A percentile compares a stretch with the other conserved stretches of the same genome.
Evolutionary conservation across 37 sponge, comb jelly and placozoan genomes (phyloP).

Genomic region (Cliona cf. orientalis): DNA sequence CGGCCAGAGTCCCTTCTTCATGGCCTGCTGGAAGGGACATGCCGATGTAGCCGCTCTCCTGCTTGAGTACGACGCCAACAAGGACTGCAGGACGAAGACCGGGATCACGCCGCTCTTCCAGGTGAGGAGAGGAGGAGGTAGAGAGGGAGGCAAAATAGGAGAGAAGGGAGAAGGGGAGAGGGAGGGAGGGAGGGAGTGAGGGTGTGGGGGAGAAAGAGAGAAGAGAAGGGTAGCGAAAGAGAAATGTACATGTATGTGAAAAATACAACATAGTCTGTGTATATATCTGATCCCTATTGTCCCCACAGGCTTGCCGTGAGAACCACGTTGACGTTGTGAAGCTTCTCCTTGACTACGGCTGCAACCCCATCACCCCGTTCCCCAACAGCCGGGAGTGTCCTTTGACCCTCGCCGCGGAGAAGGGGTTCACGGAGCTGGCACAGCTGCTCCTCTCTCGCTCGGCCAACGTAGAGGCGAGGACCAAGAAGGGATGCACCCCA

Average conservation of each 20-base stretch:
- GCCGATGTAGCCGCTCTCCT: conserved; percentile 90
- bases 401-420: conserved; percentile 95
- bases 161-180: conserved; percentile 1
- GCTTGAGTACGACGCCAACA: conserved; percentile 89
- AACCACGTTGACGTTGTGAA: conserved; percentile 96
- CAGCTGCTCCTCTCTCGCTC: conserved; percentile 82
- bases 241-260: not conserved
- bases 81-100: conserved; percentile 96
- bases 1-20: conserved; percentile 98
- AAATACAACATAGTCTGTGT: not conserved
- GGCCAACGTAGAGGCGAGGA: conserved; percentile 89
- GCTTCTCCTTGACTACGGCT: conserved; percentile 95
- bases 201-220: too few species aligned
- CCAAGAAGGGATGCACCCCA: conserved; percentile 99
- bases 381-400: conserved; percentile 98
- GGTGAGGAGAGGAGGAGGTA: conserved; percentile 29
- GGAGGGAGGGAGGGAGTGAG: too few species aligned
- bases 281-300: not conserved
- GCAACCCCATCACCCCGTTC: conserved; percentile 92
- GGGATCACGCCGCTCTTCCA: conserved; percentile 99
- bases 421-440: conserved; percentile 84
- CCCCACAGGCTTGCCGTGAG: conserved; percentile 93
- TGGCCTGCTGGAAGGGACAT: conserved; percentile 99
- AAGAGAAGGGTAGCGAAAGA: not conserved
- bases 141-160: not conserved